Evolutionary conservation across 2,113 vertebrate genomes (phyloP).

Genomic region (Petaurus breviceps): DNA sequence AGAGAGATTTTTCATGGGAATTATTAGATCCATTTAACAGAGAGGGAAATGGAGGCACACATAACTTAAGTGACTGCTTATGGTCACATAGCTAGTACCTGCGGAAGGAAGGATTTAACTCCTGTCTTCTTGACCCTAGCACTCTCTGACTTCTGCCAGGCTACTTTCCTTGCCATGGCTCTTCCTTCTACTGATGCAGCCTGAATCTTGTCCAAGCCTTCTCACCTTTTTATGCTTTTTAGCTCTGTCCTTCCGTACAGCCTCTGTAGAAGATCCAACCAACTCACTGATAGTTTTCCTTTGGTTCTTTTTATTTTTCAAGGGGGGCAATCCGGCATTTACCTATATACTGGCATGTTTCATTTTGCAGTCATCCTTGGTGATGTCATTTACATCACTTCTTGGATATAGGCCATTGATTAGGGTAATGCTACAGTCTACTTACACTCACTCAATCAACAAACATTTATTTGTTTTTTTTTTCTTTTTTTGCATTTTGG

Average conservation of each 20-base stretch:
- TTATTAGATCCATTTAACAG: background rate
- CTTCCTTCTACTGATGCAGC: background rate
- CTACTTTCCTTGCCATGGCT: background rate
- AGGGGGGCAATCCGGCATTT: background rate
- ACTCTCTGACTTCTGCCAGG: background rate
- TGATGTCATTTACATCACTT: background rate
- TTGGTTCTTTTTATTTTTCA: background rate
- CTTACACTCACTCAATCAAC: background rate
- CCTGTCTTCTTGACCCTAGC: background rate
- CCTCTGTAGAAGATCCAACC: background rate
- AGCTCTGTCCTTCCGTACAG: background rate
- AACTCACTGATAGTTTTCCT: background rate
- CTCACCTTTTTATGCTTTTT: background rate
- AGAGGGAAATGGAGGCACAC: background rate
- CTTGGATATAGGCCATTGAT: background rate
- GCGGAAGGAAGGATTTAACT: background rate
- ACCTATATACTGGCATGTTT: background rate
- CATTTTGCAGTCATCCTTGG: background rate
- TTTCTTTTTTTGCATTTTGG: no score
- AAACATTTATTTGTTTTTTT: background rate
- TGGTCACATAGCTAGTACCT: background rate
- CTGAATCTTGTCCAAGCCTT: background rate
- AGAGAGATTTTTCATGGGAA: background rate
- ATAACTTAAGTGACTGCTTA: background rate
- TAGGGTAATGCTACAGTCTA: background rate